phyloP scores from a whole-genome alignment of 2,888 invertebrate genomes.

The Eupithecia inturbata region DNA sequence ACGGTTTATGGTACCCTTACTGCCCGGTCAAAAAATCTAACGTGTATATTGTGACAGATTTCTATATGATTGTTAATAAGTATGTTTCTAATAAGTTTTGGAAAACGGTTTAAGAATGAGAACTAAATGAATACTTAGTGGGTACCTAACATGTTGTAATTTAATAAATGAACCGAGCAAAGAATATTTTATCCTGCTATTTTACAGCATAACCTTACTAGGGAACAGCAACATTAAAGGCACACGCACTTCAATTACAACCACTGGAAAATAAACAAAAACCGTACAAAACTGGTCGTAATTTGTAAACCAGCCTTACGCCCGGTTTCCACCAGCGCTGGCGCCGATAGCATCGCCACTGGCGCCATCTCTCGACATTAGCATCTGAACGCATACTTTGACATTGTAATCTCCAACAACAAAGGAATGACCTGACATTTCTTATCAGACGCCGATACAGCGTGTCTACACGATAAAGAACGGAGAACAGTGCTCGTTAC shows the following conservation, averaged over 20 bases:
- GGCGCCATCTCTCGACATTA: constrained; percentile 73
- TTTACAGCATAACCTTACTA: constrained; percentile 10
- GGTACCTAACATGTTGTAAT: neutral
- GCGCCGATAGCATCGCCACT: constrained; percentile 61
- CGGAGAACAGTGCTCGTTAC: constrained; percentile 45
- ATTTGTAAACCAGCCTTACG: constrained; percentile 46
- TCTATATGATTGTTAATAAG: neutral
- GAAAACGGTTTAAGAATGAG: neutral
- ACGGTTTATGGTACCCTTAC: neutral
- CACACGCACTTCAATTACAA: constrained; percentile 36
- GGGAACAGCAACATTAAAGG: constrained; percentile 8
- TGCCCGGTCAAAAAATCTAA: neutral
- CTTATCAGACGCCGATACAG: constrained; percentile 64
- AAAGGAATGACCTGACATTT: constrained; percentile 75
- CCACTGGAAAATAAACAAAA: constrained; percentile 28
- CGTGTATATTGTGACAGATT: neutral
- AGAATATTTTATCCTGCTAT: neutral
- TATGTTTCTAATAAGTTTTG: neutral
- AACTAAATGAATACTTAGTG: neutral
- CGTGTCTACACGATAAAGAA: constrained; percentile 48
- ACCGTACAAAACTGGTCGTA: constrained; percentile 38
- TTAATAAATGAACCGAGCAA: neutral
- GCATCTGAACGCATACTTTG: constrained; percentile 74
- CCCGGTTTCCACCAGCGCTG: constrained; percentile 40
- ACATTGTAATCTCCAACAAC: constrained; percentile 74